A percentile compares a stretch with the other conserved stretches of the same genome.
Conservation (phyloP, 2,888 invertebrate species). For the Leptinotarsa rubiginosa region DNA sequence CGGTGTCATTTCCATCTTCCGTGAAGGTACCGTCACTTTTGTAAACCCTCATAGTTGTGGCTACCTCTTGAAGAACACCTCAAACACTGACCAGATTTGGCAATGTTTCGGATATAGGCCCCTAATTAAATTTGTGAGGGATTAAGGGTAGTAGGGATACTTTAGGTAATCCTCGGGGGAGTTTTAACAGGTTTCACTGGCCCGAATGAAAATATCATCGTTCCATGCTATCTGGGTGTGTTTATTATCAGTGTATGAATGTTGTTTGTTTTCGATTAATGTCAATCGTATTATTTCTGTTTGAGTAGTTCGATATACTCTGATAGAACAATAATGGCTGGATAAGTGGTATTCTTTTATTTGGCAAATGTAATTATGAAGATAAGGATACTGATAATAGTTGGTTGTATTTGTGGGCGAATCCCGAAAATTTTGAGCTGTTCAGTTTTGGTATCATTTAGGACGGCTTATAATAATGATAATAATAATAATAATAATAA, state of each 20-base stretch:
- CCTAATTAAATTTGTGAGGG: slow-evolving; percentile 37
- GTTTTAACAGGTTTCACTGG: slow-evolving; percentile 6
- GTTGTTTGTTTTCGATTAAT: slow-evolving; percentile 11
- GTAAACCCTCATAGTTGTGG: slow-evolving; percentile 55
- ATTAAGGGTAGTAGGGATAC: slow-evolving; percentile 28
- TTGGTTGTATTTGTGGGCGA: not conserved
- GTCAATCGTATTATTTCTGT: not conserved
- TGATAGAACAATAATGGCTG: not conserved
- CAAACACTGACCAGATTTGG: slow-evolving; percentile 1
- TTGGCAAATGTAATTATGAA: not conserved
- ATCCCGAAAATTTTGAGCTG: not conserved
- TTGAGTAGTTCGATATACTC: not conserved
- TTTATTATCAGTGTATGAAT: slow-evolving; percentile 3
- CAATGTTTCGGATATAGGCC: slow-evolving; percentile 22
- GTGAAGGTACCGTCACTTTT: slow-evolving; percentile 55
- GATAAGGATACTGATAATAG: too few species aligned
- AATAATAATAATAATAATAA: too few species aligned
- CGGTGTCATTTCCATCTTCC: slow-evolving; percentile 51
- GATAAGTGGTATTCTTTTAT: not conserved
- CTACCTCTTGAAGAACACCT: not conserved
- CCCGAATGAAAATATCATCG: not conserved
- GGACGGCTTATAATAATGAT: too few species aligned
- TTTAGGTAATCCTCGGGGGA: slow-evolving; percentile 10
- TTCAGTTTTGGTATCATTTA: too few species aligned
- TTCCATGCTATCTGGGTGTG: not conserved